A percentile compares a stretch with the other conserved stretches of the same genome.
phyloP scores from a whole-genome alignment of 2,888 invertebrate genomes.

The Podotricha telesiphe region DNA sequence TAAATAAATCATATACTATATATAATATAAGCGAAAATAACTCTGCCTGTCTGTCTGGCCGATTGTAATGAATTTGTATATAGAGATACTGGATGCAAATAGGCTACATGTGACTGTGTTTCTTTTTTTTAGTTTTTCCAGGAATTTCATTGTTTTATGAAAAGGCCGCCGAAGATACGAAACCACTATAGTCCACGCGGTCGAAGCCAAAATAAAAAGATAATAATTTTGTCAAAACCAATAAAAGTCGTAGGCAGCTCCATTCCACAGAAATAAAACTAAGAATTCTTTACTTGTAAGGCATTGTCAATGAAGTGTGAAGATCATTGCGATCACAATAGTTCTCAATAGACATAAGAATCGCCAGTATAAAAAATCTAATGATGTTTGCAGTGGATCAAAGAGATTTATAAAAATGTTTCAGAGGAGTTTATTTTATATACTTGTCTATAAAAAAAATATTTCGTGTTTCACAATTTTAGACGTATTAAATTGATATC shows the following conservation, averaged over 20 bases:
- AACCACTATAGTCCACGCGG: too few species aligned
- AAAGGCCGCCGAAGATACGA: too few species aligned
- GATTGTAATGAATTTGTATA: too few species aligned
- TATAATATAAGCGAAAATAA: neutral
- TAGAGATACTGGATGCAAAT: too few species aligned
- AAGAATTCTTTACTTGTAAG: constrained; percentile 25
- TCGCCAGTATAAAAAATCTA: constrained; percentile 38
- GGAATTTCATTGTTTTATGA: too few species aligned
- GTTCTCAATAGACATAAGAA: constrained; percentile 36
- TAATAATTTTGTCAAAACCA: neutral
- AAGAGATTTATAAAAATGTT: constrained; percentile 17
- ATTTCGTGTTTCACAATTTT: too few species aligned
- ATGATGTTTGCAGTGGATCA: constrained; percentile 36
- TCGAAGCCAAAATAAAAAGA: too few species aligned
- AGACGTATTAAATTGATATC: too few species aligned
- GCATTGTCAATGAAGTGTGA: constrained; percentile 47
- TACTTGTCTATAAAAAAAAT: neutral
- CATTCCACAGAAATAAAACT: neutral
- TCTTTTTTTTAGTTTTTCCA: too few species aligned
- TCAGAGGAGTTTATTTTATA: neutral
- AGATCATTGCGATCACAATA: constrained; percentile 46
- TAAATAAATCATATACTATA: too few species aligned
- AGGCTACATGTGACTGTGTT: too few species aligned
- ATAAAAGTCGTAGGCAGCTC: neutral
- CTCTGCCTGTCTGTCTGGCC: too few species aligned